phyloP scores from a whole-genome alignment of 2,888 invertebrate species.

The Acrobasis consociella region DNA sequence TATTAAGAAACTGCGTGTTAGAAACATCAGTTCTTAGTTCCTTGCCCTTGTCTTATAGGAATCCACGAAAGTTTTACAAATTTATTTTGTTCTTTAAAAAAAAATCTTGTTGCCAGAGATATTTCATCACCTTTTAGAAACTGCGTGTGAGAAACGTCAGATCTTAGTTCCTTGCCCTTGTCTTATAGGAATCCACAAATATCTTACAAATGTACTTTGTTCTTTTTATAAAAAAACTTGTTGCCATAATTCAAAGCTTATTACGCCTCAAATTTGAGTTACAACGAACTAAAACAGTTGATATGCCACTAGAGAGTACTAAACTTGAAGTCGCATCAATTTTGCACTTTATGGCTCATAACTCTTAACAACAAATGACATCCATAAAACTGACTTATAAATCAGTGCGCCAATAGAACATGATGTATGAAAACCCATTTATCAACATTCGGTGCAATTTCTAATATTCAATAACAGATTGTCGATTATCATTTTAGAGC shows the following conservation, averaged over 20 bases:
- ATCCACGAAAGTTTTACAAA: too few relatives aligned
- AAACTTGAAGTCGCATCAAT: conserved; percentile 11
- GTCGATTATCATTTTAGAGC: not conserved
- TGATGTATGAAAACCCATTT: conserved; percentile 9
- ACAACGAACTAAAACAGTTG: conserved; percentile 24
- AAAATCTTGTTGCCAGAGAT: too few relatives aligned
- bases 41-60: too few relatives aligned
- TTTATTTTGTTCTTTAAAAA: too few relatives aligned
- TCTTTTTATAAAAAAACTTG: too few relatives aligned
- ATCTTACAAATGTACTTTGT: too few relatives aligned
- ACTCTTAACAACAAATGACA: conserved; percentile 18
- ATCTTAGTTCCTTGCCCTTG: too few relatives aligned
- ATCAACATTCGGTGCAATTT: conserved; percentile 13
- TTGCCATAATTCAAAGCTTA: not conserved
- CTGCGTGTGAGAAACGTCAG: too few relatives aligned
- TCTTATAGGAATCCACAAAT: too few relatives aligned
- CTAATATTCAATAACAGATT: conserved; percentile 16
- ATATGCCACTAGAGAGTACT: conserved; percentile 6
- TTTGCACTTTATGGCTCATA: conserved; percentile 11
- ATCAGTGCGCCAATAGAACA: conserved; percentile 19
- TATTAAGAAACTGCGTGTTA: too few relatives aligned
- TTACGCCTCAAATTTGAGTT: conserved; percentile 5
- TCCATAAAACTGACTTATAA: conserved; percentile 19
- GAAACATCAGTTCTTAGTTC: too few relatives aligned
- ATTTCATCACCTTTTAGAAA: too few relatives aligned